Evolutionary conservation across 2,888 invertebrate species (phyloP).

Genomic region (Meandrusa payeni): DNA sequence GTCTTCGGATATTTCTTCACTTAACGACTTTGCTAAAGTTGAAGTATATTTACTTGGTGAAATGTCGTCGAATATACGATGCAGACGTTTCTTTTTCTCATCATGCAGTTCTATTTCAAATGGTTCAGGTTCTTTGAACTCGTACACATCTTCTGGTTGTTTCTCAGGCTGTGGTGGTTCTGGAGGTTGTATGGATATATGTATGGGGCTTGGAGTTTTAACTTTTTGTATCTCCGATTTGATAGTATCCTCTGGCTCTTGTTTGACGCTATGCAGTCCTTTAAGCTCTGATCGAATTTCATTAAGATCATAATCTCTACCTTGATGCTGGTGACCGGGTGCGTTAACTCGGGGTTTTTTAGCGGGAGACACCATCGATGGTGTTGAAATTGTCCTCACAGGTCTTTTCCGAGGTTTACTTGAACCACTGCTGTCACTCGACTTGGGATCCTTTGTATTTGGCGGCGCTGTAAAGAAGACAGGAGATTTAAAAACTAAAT

Average conservation of each 20-base stretch:
- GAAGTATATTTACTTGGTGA: slow-evolving; percentile 74
- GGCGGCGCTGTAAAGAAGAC: slow-evolving; percentile 51
- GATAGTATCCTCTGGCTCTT: slow-evolving; percentile 59
- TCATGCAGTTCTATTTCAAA: slow-evolving; percentile 90
- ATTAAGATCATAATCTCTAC: slow-evolving; percentile 90
- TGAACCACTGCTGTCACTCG: slow-evolving; percentile 63
- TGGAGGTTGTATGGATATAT: slow-evolving; percentile 33
- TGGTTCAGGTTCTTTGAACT: slow-evolving; percentile 94
- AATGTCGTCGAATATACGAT: slow-evolving; percentile 75
- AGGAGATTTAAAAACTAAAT: too few relatives aligned
- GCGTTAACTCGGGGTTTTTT: slow-evolving; percentile 56
- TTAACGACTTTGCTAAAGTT: slow-evolving; percentile 65
- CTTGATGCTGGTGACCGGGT: slow-evolving; percentile 55
- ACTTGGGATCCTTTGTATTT: slow-evolving; percentile 61
- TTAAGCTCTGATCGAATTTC: slow-evolving; percentile 92
- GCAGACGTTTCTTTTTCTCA: slow-evolving; percentile 74
- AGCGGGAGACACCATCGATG: slow-evolving; percentile 54
- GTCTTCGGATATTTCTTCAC: slow-evolving; percentile 80
- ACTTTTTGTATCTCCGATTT: slow-evolving; percentile 59
- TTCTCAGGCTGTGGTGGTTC: slow-evolving; percentile 56
- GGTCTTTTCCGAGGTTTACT: slow-evolving; percentile 68
- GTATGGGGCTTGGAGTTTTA: slow-evolving; percentile 31
- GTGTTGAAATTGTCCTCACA: slow-evolving; percentile 54
- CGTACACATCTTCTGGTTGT: slow-evolving; percentile 86
- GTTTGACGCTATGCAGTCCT: slow-evolving; percentile 83